Base-by-base conservation (phyloP, 1,140 invertebrate genomes). In the Protaetia brevitarsis region DNA sequence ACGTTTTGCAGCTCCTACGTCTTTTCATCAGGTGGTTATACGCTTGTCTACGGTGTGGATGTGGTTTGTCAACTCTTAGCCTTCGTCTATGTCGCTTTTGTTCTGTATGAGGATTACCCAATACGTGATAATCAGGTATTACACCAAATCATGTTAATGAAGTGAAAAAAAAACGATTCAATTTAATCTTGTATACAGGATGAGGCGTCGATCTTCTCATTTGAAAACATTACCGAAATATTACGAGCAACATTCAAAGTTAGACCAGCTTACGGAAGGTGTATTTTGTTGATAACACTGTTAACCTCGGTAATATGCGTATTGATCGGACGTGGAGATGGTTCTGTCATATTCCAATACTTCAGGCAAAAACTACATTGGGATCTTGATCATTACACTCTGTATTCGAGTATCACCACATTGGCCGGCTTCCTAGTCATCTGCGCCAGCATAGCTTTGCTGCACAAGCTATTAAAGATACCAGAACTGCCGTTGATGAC, bases 361-460 rank as follows among this genome's bases (percentile, higher is more conserved):
- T 76, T 83, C 5, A 85, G 85, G 62, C 81, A 86, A 29, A 85
- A 86, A 73, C 82, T 91, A 16, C 81, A 84, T 21, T 91, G 89
- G 89, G 80, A 83, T 19, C 78, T 89, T 60, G 73, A 82, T 36
- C 78, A 88, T 34, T 89, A 82, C 66, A 86, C 83, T 0, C 77
- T 81, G 60, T 88, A 79, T 69, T 82, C 79, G 23, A 78, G 79
- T 66, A 80, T 72, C 57, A 80, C 62, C 69, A 79, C 76, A 76
- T 76, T 81, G 26, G 69, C 77, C 0, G 77, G 79, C 5, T 82
- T 86, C 72, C 66, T 83, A 23, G 85, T 85, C 0, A 81, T 82
- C 0, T 73, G 83, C 5, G 67, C 85, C 26, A 81, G 82, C 0
- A 79, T 85, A 2, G 74, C 80, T 6, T 26, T 87, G 1, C 71